Percentiles rank a stretch among this genome's conserved stretches.
phyloP scores from a whole-genome alignment of 2,888 invertebrate species.

The Pinctada fucata region DNA sequence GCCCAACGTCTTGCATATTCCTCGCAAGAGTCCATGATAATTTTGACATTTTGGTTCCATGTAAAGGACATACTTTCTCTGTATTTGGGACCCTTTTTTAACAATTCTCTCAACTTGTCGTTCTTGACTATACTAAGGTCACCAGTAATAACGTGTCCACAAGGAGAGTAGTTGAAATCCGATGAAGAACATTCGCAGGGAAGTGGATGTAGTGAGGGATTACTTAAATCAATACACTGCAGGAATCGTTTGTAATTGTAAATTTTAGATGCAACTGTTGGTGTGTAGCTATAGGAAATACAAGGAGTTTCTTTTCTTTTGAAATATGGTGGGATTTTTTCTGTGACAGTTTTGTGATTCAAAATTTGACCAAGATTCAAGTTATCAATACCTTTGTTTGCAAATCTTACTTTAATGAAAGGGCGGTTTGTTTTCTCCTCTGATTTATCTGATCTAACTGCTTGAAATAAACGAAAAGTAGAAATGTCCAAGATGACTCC shows the following conservation, averaged over 20 bases:
- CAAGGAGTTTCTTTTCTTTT: neutral
- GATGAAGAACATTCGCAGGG: neutral
- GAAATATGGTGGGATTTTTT: neutral
- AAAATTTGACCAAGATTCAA: no score
- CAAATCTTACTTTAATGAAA: no score
- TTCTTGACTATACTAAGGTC: neutral
- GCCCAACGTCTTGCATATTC: neutral
- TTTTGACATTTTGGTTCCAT: neutral
- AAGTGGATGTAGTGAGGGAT: neutral
- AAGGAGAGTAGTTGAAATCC: neutral
- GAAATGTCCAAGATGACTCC: no score
- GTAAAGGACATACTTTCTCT: neutral
- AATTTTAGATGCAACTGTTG: neutral
- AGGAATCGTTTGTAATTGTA: neutral
- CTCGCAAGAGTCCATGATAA: neutral
- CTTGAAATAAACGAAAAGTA: no score
- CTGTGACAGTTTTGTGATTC: no score
- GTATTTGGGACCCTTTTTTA: neutral
- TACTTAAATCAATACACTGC: neutral
- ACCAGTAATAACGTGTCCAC: neutral
- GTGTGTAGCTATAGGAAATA: neutral
- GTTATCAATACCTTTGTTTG: no score
- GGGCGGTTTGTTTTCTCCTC: no score
- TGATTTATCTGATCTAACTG: no score
- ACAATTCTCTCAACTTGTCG: neutral